Base-by-base conservation (phyloP, 2,113 vertebrate species). In the Acinonyx jubatus region DNA sequence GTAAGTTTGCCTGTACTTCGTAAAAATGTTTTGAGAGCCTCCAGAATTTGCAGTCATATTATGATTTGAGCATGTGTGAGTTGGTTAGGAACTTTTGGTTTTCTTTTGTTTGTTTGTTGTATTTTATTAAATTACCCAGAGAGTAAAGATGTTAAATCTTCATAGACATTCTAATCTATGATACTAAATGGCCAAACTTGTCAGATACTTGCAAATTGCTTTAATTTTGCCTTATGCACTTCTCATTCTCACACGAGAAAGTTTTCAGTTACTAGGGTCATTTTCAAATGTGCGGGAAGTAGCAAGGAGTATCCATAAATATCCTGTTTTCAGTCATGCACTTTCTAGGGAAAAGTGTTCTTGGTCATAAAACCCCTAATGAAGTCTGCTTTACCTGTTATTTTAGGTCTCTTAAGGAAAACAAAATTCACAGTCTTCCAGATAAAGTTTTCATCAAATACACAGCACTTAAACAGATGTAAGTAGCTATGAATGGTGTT, bases 361-460 rank as follows among this genome's bases (percentile, higher is more conserved):
- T 68, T 85, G 31, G 16, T 63, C 73, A 80, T 93, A 71, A 93
- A 89, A 91, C 38, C n/a, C 16, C 36, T 94, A 91, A 81, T 94
- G 71, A 98, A 92, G 38, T 96, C 52, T 92, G 10, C 21, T 94
- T 88, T 87, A 45, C 33, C 4, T 97, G 21, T 84, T 61, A 71
- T 93, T 98, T 96, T 98, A 99, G 99, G 98, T 99, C 99, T 38
- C 98, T 99, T 48, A 99, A 94, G 97, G 98, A 98, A 97, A 99
- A 99, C 74, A 82, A 98, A 91, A 99, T 99, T 78, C 94, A 61
- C 92, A 98, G 86, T 83, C 98, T 99, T 98, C 98, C 99, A 66
- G 99, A 98, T 94, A 95, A 98, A 90, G 96, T 98, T 98, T 99
- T 99, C 98, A 98, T 97, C 31, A 98, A 98, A 50, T 99, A 98